Base-by-base conservation (phyloP, 2,797 vertebrate species). In the Acipenser transmontanus region DNA sequence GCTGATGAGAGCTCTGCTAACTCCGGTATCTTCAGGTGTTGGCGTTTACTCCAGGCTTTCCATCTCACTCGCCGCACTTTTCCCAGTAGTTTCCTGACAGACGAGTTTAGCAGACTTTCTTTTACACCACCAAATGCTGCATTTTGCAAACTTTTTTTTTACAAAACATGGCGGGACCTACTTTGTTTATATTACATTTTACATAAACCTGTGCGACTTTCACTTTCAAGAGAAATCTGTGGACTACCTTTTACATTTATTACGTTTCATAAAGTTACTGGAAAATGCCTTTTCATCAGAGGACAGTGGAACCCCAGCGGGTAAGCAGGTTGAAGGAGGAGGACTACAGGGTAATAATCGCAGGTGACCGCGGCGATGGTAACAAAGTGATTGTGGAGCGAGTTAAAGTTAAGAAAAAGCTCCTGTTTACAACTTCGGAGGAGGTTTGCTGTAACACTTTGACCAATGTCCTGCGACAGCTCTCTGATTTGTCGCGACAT, bases 401-500 rank as follows among this genome's bases (percentile, higher is more conserved):
- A 50, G 60, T 67, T 47, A 64, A 51, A 47, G 48, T 14, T 47
- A 52, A 57, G 47, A 49, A 59, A 5, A 34, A 47, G 14, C 47
- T 75, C 48, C 69, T 79, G 17, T 88, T 89, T 73, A 70, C 79
- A 70, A 85, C 88, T 1, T 73, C 93, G 79, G 85, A 86, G 72
- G 88, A 89, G 76, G 89, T 91, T 76, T 87, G 82, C 77, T 74
- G 82, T 64, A 84, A 80, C 68, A 74, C 83, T 47, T 74, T 93
- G 76, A 76, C 80, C 17, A 77, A 82, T 68, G 80, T 93, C 72
- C 85, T 93, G 49, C 81, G 82, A 68, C 91, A 93, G 80, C 89
- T 92, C 65, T 89, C 91, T 64, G 90, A 91, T 73, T 81, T 93
- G 66, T 92, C 89, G 66, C 85, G 84, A 70, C 88, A 86, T 70